Conservation (phyloP, 2,888 invertebrate species). For the Clusia tigrina region DNA sequence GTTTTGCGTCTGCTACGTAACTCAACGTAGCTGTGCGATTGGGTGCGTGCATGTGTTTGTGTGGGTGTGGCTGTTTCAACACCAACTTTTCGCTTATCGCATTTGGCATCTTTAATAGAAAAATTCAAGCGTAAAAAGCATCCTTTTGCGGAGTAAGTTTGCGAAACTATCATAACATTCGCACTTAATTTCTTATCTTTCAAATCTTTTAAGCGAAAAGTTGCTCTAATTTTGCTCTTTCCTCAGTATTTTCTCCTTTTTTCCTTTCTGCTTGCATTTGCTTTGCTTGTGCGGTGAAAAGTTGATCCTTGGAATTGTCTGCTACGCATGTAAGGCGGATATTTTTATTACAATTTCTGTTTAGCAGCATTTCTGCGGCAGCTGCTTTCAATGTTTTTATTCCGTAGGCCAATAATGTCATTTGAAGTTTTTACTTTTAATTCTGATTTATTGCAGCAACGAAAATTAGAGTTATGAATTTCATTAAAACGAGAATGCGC, state of each 20-base stretch:
- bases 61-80: neutral
- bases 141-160: neutral
- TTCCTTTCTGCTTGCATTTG: too few relatives aligned
- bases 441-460: neutral
- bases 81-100: neutral
- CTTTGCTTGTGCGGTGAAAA: neutral
- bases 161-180: constrained; percentile 8
- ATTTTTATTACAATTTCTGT: neutral
- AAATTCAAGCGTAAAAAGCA: neutral
- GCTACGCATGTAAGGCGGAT: neutral
- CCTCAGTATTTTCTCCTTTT: too few relatives aligned
- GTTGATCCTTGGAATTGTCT: neutral
- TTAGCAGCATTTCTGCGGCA: neutral
- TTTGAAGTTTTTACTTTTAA: neutral
- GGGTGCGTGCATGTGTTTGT: too few relatives aligned
- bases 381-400: neutral
- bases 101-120: neutral
- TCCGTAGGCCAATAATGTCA: neutral
- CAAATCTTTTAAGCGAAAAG: neutral
- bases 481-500: neutral
- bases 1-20: too few relatives aligned
- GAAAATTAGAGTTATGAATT: too few relatives aligned
- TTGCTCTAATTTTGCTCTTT: neutral
- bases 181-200: constrained; percentile 6
- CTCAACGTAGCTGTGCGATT: too few relatives aligned